Evolutionary conservation across 1,140 invertebrate species (phyloP).

Genomic region (Dinoponera quadriceps): DNA sequence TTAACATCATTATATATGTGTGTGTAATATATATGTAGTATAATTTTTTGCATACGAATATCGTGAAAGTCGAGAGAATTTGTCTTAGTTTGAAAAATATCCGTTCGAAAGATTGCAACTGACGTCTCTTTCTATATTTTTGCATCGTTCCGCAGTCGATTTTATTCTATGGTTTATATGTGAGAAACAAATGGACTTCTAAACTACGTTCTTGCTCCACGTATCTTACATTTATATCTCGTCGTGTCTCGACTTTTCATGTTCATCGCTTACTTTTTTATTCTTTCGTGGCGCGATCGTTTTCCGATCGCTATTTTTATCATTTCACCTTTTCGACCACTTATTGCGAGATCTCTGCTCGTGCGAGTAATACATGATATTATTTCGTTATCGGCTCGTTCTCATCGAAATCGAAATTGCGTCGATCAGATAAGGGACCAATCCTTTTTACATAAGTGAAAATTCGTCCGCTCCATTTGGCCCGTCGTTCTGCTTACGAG

Average conservation of each 20-base stretch:
- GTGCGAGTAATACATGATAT: not conserved
- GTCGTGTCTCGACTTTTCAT: slow-evolving; percentile 20
- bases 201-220: not conserved
- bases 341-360: slow-evolving; percentile 21
- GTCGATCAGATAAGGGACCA: slow-evolving; percentile 62
- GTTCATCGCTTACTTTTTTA: slow-evolving; percentile 40
- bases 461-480: not conserved
- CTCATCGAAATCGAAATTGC: slow-evolving; percentile 15
- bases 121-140: not conserved
- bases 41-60: not conserved
- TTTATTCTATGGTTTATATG: not conserved
- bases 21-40: not conserved
- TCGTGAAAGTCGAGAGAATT: not conserved
- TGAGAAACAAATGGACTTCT: not conserved
- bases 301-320: slow-evolving; percentile 48
- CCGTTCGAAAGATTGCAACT: not conserved
- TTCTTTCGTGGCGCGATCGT: slow-evolving; percentile 63
- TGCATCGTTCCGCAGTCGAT: not conserved
- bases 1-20: too few species aligned
- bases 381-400: too few species aligned
- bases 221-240: slow-evolving; percentile 17
- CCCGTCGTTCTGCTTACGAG: not conserved
- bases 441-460: slow-evolving; percentile 32
- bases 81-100: not conserved
- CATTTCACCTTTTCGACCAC: slow-evolving; percentile 39